Evolutionary conservation across 2,797 vertebrate genomes (phyloP).

Genomic region (Spizella passerina): DNA sequence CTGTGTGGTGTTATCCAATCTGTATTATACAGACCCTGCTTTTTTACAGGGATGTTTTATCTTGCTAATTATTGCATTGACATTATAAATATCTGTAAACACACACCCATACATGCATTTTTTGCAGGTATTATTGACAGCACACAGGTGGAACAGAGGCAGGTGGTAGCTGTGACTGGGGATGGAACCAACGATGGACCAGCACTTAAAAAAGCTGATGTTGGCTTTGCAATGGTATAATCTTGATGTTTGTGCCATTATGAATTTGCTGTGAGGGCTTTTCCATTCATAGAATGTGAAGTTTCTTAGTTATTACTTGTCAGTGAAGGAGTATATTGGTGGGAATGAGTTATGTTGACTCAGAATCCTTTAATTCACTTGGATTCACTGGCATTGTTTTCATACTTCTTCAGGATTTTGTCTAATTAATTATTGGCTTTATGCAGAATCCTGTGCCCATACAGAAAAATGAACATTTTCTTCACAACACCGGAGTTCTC

Average conservation of each 20-base stretch:
- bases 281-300: neutral
- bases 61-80: neutral
- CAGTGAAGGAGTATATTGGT: neutral
- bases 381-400: neutral
- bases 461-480: neutral
- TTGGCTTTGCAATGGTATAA: constrained; percentile 97
- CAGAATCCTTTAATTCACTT: neutral
- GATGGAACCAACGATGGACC: constrained; percentile 98
- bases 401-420: neutral
- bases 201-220: constrained; percentile 97
- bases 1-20: neutral
- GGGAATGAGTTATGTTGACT: accelerated
- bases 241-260: neutral
- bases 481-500: neutral
- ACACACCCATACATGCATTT: neutral
- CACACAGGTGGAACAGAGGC: constrained; percentile 90
- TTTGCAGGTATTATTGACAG: constrained; percentile 96
- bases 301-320: neutral
- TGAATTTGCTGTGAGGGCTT: neutral
- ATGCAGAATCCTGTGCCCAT: neutral
- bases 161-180: constrained; percentile 97
- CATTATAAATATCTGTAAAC: neutral
- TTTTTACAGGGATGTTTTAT: neutral
- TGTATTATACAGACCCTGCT: neutral
- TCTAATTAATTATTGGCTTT: neutral